phyloP scores from a whole-genome alignment of 1,140 invertebrate species.

The Heliconius himera region DNA sequence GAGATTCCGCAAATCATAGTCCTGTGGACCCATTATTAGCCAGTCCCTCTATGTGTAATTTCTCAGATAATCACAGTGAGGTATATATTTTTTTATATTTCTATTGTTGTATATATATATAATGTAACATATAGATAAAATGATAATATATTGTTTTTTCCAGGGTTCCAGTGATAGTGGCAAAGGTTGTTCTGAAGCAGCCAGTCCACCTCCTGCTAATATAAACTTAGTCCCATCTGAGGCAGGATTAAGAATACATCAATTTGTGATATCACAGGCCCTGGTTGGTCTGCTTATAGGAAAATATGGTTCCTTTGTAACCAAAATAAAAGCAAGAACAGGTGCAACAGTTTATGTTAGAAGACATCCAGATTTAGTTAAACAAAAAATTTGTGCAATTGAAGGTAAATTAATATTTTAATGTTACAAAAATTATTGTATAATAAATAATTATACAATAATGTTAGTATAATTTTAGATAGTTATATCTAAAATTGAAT shows the following conservation, averaged over 20 bases:
- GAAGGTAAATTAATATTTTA: conserved; percentile 83
- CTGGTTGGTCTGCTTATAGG: conserved; percentile 95
- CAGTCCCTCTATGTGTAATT: conserved; percentile 84
- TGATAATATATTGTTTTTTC: conserved; percentile 25
- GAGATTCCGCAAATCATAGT: conserved; percentile 87
- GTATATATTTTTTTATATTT: conserved; percentile 58
- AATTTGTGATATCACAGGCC: conserved; percentile 91
- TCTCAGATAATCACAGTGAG: conserved; percentile 86
- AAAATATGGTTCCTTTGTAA: conserved; percentile 90
- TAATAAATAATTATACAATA: background rate
- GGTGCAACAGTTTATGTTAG: conserved; percentile 90
- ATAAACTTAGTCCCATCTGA: conserved; percentile 69
- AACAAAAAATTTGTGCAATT: conserved; percentile 91
- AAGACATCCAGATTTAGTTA: conserved; percentile 86
- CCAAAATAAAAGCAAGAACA: conserved; percentile 89
- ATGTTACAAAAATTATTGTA: background rate
- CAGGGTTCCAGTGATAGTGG: conserved; percentile 90
- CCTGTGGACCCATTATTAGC: conserved; percentile 84
- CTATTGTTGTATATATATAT: conserved; percentile 5
- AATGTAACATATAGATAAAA: background rate
- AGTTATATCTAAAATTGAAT: background rate
- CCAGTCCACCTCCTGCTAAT: conserved; percentile 82
- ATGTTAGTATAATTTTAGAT: conserved; percentile 14
- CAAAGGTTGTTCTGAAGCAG: conserved; percentile 87
- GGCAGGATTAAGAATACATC: conserved; percentile 75